Percentiles rank a stretch among this genome's conserved stretches.
Evolutionary conservation across 2,888 invertebrate species (phyloP).

Genomic region (Ophion ventricosus): DNA sequence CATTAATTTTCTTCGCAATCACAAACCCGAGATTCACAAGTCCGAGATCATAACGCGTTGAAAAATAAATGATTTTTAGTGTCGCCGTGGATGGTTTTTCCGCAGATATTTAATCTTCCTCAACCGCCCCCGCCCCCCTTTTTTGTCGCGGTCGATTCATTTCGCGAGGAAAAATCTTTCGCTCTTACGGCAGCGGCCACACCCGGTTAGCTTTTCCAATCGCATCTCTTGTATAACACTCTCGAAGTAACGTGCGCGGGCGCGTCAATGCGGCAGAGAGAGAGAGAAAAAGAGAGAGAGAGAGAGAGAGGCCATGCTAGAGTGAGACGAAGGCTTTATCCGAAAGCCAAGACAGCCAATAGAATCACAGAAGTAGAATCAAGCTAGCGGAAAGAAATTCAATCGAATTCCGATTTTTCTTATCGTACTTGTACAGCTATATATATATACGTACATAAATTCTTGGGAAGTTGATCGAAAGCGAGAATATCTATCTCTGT

Average conservation of each 20-base stretch:
- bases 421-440: constrained; percentile 33
- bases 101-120: constrained; percentile 24
- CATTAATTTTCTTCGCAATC: not conserved
- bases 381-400: constrained; percentile 56
- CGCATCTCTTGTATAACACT: constrained; percentile 46
- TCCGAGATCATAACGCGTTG: constrained; percentile 18
- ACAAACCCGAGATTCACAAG: constrained; percentile 16
- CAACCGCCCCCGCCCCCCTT: not conserved
- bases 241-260: constrained; percentile 11
- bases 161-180: constrained; percentile 34
- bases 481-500: constrained; percentile 46
- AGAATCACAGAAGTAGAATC: constrained; percentile 39
- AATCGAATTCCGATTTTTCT: constrained; percentile 62
- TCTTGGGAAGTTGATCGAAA: constrained; percentile 27
- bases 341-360: constrained; percentile 44
- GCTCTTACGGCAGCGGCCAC: constrained; percentile 26
- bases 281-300: not conserved
- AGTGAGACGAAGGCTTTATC: constrained; percentile 46
- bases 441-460: constrained; percentile 12
- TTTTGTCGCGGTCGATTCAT: not conserved
- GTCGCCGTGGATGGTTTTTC: constrained; percentile 26
- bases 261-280: constrained; percentile 9
- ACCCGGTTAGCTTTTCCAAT: constrained; percentile 52
- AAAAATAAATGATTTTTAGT: constrained; percentile 57
- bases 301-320: not conserved